Conservation (phyloP, 2,113 vertebrate species). For the Canis aureus region DNA sequence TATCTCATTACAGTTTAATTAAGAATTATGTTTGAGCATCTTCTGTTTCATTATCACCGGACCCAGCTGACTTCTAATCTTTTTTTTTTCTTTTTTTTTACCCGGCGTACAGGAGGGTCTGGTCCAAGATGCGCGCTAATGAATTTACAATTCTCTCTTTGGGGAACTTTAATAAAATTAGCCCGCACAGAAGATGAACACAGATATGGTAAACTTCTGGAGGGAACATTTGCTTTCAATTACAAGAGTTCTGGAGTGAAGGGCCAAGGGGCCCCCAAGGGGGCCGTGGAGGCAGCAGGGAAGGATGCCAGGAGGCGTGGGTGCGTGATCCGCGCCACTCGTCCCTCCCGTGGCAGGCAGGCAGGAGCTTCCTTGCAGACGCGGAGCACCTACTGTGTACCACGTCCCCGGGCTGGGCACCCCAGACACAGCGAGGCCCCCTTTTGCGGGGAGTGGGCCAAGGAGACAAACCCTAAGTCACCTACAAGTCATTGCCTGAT, state of each 20-base stretch:
- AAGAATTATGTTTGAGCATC: conserved; percentile 87
- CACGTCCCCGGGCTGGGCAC: neutral
- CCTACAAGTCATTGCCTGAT: neutral
- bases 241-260: conserved; percentile 12
- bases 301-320: neutral
- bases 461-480: neutral
- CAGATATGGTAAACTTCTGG: conserved; percentile 69
- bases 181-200: conserved; percentile 73
- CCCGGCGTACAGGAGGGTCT: conserved; percentile 74
- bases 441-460: neutral
- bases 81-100: neutral
- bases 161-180: conserved; percentile 86
- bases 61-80: conserved; percentile 90
- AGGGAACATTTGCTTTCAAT: conserved; percentile 82
- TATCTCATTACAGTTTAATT: conserved; percentile 96
- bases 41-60: conserved; percentile 92
- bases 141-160: conserved; percentile 86
- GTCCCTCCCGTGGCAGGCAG: neutral
- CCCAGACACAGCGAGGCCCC: neutral
- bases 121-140: conserved; percentile 82
- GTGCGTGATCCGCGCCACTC: neutral
- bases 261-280: neutral
- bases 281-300: neutral
- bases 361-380: neutral
- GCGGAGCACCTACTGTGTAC: neutral